Base-by-base conservation (phyloP, 2,888 invertebrate genomes). In the Nudaria mundana region DNA sequence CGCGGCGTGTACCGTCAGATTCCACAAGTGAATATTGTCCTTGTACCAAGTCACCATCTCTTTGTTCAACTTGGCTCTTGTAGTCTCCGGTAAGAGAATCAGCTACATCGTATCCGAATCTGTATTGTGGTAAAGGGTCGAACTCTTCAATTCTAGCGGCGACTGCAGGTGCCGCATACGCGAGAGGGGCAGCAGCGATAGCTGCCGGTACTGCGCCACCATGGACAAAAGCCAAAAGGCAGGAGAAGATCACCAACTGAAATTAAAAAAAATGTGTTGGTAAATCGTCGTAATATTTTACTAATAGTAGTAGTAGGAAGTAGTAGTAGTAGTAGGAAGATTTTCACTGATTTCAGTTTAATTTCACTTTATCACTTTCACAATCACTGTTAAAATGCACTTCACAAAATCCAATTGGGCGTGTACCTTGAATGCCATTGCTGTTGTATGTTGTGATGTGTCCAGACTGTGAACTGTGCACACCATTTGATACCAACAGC, bases 81-180 rank as follows among this genome's bases (percentile, higher is more conserved):
- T 80, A 85, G 56, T 87, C 87, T 0, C 87, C 88, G 41, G 87
- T 85, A 36, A 85, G 71, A 0, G 82, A 74, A 49, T 88, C 88
- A 0, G 82, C 80, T 12, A 88, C 88, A 26, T 79, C 69, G 52
- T 88, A 87, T 25, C 84, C 88, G 45, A 78, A 87, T 42, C 75
- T 69, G 72, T 93, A 93, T 63, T 91, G 91, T 0, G 92, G 92
- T 32, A 84, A 66, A 1, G 91, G 86, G 61, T 91, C 91, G 63
- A 88, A 90, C 44, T 90, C 78, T 42, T 83, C 86, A 2, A 85
- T 57, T 22, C 79, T 67, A 4, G 83, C 83, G 1, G 78, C 75
- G 2, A 76, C 70, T 3, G 65, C 69, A 1, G 76, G 65, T 0
- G 75, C 73, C 3, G 76, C 63, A 13, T 75, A 72, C 0, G 76